phyloP scores from a whole-genome alignment of 2,888 invertebrate species.

The Hypselothyrea guttata region DNA sequence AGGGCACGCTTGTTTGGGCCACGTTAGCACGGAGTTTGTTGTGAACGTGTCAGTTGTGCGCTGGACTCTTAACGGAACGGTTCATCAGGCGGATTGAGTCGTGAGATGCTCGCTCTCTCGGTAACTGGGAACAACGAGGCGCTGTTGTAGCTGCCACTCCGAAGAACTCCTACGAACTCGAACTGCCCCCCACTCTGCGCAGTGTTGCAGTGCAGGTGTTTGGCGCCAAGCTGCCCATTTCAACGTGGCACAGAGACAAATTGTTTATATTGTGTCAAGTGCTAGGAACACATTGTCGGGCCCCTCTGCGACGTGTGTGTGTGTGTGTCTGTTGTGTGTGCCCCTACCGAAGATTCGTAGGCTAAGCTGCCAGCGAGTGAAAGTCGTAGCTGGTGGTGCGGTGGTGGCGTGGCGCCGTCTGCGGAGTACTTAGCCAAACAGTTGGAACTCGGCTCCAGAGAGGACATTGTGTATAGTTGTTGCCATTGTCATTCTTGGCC shows the following conservation, averaged over 20 bases:
- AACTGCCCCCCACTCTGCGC: background rate
- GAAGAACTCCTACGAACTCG: background rate
- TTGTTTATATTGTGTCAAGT: conserved; percentile 77
- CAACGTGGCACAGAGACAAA: conserved; percentile 63
- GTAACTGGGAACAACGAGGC: conserved; percentile 23
- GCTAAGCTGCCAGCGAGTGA: conserved; percentile 20
- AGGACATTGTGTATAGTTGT: conserved; percentile 15
- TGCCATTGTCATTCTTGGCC: background rate
- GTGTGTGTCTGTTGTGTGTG: background rate
- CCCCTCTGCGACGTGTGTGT: conserved; percentile 1
- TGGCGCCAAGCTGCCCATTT: conserved; percentile 73
- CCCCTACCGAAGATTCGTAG: conserved; percentile 1
- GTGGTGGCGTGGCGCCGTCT: conserved; percentile 54
- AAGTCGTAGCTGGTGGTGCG: conserved; percentile 31
- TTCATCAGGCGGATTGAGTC: conserved; percentile 33
- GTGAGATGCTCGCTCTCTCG: conserved; percentile 29
- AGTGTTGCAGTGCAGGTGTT: conserved; percentile 49
- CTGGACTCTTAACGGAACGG: conserved; percentile 65
- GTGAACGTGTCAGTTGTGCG: conserved; percentile 54
- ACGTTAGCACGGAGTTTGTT: background rate
- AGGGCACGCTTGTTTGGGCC: conserved; percentile 10
- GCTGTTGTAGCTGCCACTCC: conserved; percentile 20
- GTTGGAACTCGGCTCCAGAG: conserved; percentile 36
- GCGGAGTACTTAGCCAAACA: conserved; percentile 62
- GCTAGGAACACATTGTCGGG: conserved; percentile 34